A percentile compares a stretch with the other conserved stretches of the same genome.
These are phyloP conservation scores for Sigmodon hispidus DNA, from an alignment of 2,113 vertebrate genomes.

Conservation along the genomic window DNA sequence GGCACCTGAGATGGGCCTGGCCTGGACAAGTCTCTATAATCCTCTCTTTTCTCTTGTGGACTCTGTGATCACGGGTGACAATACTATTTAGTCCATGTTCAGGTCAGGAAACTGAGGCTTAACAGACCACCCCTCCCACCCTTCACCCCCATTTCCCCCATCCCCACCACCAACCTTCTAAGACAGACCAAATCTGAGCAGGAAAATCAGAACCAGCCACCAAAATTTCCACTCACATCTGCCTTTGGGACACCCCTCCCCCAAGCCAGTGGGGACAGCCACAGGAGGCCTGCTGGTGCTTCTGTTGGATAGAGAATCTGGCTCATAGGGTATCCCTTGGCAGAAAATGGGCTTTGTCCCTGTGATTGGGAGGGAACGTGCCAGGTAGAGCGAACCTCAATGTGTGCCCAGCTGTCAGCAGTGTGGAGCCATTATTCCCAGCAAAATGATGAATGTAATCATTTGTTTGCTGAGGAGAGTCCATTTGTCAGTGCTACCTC, in stretches of 20 bases:
- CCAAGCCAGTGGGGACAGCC: background rate
- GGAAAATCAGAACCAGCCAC: background rate
- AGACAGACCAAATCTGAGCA: background rate
- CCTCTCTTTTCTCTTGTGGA: background rate
- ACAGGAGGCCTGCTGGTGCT: no score
- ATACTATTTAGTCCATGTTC: background rate
- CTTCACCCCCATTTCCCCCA: fast-evolving
- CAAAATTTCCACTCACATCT: background rate
- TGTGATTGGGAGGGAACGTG: background rate
- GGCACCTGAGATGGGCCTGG: background rate
- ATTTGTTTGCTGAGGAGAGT: background rate
- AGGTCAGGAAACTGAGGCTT: background rate
- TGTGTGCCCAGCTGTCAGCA: background rate
- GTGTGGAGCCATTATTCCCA: background rate
- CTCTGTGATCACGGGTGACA: no score
- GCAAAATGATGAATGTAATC: background rate
- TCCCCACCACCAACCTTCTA: background rate
- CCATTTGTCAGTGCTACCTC: background rate
- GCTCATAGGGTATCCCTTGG: background rate
- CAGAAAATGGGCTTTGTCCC: background rate
- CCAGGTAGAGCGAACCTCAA: background rate
- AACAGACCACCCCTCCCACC: background rate
- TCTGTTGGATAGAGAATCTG: background rate
- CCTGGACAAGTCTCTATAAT: background rate
- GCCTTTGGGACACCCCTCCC: background rate